Conservation (phyloP, 2,888 invertebrate species). For the Agrilus mali region DNA sequence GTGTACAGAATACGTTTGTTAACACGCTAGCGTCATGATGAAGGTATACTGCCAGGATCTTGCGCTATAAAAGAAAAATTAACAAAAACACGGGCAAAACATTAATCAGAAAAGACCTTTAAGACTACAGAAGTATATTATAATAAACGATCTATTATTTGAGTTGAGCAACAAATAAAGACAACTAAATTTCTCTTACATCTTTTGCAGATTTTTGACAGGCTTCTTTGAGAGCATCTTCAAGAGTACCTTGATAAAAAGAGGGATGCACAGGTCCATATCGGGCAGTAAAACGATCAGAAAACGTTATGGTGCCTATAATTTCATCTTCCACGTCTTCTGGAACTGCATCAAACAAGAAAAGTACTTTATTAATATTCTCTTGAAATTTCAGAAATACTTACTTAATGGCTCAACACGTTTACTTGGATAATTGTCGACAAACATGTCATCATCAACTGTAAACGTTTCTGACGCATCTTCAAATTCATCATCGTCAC, state of each 20-base stretch:
- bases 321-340: slow-evolving; percentile 77
- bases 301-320: slow-evolving; percentile 75
- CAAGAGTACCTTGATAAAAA: slow-evolving; percentile 84
- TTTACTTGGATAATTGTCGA: slow-evolving; percentile 54
- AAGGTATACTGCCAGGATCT: slow-evolving; percentile 86
- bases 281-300: slow-evolving; percentile 70
- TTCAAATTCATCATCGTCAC: slow-evolving; percentile 76
- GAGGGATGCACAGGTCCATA: slow-evolving; percentile 80
- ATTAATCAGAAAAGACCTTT: neutral
- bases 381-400: slow-evolving; percentile 21
- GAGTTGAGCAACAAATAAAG: neutral
- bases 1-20: slow-evolving; percentile 94
- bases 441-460: slow-evolving; percentile 78
- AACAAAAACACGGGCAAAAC: neutral
- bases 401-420: slow-evolving; percentile 67
- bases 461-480: slow-evolving; percentile 72
- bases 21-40: slow-evolving; percentile 93
- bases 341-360: slow-evolving; percentile 52
- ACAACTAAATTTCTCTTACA: slow-evolving; percentile 38
- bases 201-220: slow-evolving; percentile 82
- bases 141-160: too few species aligned
- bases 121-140: neutral
- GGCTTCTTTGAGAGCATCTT: slow-evolving; percentile 83
- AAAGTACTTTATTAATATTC: slow-evolving; percentile 1
- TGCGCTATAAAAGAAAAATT: slow-evolving; percentile 50